A percentile compares a stretch with the other conserved stretches of the same genome.
Evolutionary conservation across 2,888 invertebrate genomes (phyloP).

Genomic region (Diaprepes abbreviatus): DNA sequence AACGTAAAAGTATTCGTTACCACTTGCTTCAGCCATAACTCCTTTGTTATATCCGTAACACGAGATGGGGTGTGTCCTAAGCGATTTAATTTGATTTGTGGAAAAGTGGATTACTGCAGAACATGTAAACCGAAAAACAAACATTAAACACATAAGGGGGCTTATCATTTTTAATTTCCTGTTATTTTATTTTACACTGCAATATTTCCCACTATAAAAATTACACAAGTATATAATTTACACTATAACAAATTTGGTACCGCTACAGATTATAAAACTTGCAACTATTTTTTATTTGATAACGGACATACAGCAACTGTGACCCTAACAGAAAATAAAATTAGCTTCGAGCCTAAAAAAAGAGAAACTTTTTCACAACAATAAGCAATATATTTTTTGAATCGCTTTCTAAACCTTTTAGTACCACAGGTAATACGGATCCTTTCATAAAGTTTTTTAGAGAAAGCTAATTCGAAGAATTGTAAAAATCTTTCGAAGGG

Average conservation of each 20-base stretch:
- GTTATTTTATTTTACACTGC: too few species aligned
- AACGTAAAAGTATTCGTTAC: background rate
- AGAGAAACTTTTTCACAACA: slow-evolving; percentile 5
- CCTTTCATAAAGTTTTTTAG: slow-evolving; percentile 7
- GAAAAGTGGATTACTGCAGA: background rate
- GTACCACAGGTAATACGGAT: background rate
- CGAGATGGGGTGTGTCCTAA: slow-evolving; percentile 25
- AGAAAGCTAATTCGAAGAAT: slow-evolving; percentile 4
- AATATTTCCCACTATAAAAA: too few species aligned
- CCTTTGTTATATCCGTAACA: slow-evolving; percentile 1
- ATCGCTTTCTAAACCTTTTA: slow-evolving; percentile 19
- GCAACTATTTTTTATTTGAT: background rate
- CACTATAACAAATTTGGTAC: slow-evolving; percentile 12
- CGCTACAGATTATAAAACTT: background rate
- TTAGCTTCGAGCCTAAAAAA: background rate
- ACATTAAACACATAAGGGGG: too few species aligned
- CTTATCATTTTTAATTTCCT: too few species aligned
- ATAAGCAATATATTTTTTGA: background rate
- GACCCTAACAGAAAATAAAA: background rate
- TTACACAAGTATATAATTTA: too few species aligned
- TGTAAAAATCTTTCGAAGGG: too few species aligned
- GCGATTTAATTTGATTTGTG: slow-evolving; percentile 25
- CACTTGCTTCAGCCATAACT: background rate
- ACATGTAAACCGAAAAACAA: background rate
- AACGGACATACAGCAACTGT: background rate